Conservation (phyloP, 1,140 invertebrate genomes). For the Hormaphis cornu region DNA sequence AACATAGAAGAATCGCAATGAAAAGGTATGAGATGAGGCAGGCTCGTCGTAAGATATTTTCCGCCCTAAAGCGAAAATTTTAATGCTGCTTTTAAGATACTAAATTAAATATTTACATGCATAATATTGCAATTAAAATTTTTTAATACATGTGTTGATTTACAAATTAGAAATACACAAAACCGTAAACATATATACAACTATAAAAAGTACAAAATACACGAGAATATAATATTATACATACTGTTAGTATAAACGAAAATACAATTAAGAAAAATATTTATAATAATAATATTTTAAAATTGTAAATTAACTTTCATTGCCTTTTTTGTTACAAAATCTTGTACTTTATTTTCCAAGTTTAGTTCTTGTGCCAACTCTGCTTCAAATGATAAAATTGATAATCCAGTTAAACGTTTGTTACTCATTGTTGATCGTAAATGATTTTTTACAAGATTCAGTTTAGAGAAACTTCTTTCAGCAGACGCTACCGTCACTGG, state of each 20-base stretch:
- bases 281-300: background rate
- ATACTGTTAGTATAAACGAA: background rate
- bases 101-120: background rate
- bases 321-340: background rate
- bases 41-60: too few species aligned
- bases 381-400: constrained; percentile 7
- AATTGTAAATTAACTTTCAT: background rate
- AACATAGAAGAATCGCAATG: too few species aligned
- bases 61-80: background rate
- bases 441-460: constrained; percentile 41
- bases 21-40: too few species aligned
- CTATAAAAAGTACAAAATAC: background rate
- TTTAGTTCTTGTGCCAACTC: background rate
- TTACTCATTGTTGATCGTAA: constrained; percentile 38
- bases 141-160: too few species aligned
- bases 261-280: background rate
- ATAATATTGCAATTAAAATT: background rate
- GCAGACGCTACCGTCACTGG: constrained; percentile 36
- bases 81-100: background rate
- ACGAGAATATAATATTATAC: background rate
- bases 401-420: constrained; percentile 37
- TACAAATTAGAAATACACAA: background rate
- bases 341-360: background rate
- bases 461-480: constrained; percentile 40
- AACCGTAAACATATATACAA: background rate